phyloP scores from a whole-genome alignment of 2,113 vertebrate species.

The Podilymbus podiceps region DNA sequence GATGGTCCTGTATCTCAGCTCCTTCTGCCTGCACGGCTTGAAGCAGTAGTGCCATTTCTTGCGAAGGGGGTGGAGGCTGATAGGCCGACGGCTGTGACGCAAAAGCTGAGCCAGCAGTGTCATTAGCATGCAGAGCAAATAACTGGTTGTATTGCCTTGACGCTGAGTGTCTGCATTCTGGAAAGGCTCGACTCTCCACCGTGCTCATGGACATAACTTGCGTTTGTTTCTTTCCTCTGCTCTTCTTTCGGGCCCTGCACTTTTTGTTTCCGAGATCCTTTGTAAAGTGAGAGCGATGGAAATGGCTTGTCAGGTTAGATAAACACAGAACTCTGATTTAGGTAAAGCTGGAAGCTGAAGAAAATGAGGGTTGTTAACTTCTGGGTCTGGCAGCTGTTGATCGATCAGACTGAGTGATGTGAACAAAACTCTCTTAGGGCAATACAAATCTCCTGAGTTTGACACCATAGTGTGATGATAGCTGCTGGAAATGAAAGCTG shows the following conservation, averaged over 20 bases:
- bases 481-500: not conserved
- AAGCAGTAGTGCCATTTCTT: not conserved
- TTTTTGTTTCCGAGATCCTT: not conserved
- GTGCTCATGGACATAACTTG: not conserved
- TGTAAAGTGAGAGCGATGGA: not conserved
- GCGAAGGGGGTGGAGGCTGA: not conserved
- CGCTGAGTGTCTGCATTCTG: not conserved
- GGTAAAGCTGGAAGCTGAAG: not conserved
- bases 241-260: not conserved
- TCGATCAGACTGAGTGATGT: not conserved
- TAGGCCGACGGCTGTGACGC: not conserved
- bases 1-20: constrained; percentile 61
- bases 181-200: not conserved
- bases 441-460: not conserved
- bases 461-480: not conserved
- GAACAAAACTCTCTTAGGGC: not conserved
- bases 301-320: not conserved
- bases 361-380: not conserved
- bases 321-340: not conserved
- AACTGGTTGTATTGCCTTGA: not conserved
- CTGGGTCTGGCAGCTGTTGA: not conserved
- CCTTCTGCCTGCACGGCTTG: constrained; percentile 65
- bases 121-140: constrained; percentile 33
- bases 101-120: not conserved
- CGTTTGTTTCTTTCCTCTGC: not conserved